Base-by-base conservation (phyloP, 2,797 vertebrate genomes). In the Centropyge bicolor region DNA sequence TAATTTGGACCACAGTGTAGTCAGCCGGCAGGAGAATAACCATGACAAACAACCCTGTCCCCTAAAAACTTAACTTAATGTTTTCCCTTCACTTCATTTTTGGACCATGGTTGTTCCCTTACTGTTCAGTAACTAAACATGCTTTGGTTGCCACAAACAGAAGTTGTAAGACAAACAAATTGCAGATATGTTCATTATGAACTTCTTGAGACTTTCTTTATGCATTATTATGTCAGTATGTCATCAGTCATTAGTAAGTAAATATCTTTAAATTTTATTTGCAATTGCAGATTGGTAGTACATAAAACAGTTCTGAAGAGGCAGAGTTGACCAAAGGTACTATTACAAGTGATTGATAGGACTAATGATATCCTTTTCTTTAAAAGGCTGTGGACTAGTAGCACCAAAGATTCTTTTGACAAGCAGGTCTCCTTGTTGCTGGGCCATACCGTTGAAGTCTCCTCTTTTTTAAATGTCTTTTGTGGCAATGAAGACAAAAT, bases 201-300 rank as follows among this genome's bases (percentile, higher is more conserved):
- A 13, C 27, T 31, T 31, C 27, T 31, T 31, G n/a, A n/a, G n/a
- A n/a, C n/a, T n/a, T n/a, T n/a, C n/a, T n/a, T n/a, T n/a, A n/a
- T n/a, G n/a, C n/a, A n/a, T n/a, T n/a, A n/a, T n/a, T n/a, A n/a
- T n/a, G n/a, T n/a, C n/a, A n/a, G n/a, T n/a, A n/a, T n/a, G n/a
- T n/a, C n/a, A n/a, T n/a, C n/a, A n/a, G n/a, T n/a, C n/a, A n/a
- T n/a, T n/a, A n/a, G n/a, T n/a, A n/a, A n/a, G n/a, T n/a, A n/a
- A n/a, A n/a, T n/a, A n/a, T 69, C 24, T 20, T 54, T 55, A 56
- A 54, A 56, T 20, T 11, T 6, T n/a, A 14, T 69, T 69, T 43
- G 2, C 20, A 14, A 20, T 69, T 56, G 5, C 19, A 41, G 11
- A 41, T 41, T 41, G 22, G 38, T 61, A 11, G 22, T n/a, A n/a